Conservation (phyloP, 1,140 invertebrate species). For the Listronotus bonariensis region DNA sequence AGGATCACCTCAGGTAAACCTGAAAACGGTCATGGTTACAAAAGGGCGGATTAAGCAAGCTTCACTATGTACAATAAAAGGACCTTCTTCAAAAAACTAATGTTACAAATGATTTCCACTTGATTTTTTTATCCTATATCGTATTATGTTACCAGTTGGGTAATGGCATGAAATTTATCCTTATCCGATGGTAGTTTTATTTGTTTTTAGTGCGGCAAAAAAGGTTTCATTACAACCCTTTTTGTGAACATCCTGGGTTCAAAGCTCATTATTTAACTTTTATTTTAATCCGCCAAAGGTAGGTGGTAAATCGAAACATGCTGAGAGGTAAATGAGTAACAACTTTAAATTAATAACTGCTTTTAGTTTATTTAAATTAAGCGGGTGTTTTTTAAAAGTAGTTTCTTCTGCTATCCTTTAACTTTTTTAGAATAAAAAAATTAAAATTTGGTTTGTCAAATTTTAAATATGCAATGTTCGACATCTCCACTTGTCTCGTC, state of each 20-base stretch:
- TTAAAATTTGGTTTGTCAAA: no score
- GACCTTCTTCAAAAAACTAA: slow-evolving; percentile 23
- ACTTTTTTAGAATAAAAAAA: no score
- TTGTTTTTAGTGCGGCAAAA: slow-evolving; percentile 11
- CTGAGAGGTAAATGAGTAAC: slow-evolving; percentile 13
- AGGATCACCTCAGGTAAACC: slow-evolving; percentile 19
- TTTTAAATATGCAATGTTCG: no score
- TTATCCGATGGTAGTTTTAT: slow-evolving; percentile 13
- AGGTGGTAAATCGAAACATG: slow-evolving; percentile 17
- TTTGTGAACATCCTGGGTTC: slow-evolving; percentile 10
- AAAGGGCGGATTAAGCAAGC: slow-evolving; percentile 17
- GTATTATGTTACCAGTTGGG: slow-evolving; percentile 14
- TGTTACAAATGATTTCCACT: slow-evolving; percentile 34
- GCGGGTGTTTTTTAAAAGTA: no score
- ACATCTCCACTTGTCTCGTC: no score
- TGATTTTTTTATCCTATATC: slow-evolving; percentile 20
- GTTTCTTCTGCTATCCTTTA: no score
- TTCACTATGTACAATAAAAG: slow-evolving; percentile 14
- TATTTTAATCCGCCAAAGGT: background rate
- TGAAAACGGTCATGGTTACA: slow-evolving; percentile 11
- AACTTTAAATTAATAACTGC: background rate
- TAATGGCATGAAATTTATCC: slow-evolving; percentile 22
- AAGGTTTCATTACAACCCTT: slow-evolving; percentile 18
- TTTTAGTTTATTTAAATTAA: no score
- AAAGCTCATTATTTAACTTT: slow-evolving; percentile 17